Base-by-base conservation (phyloP, 2,113 vertebrate species). In the Delphinapterus leucas region DNA sequence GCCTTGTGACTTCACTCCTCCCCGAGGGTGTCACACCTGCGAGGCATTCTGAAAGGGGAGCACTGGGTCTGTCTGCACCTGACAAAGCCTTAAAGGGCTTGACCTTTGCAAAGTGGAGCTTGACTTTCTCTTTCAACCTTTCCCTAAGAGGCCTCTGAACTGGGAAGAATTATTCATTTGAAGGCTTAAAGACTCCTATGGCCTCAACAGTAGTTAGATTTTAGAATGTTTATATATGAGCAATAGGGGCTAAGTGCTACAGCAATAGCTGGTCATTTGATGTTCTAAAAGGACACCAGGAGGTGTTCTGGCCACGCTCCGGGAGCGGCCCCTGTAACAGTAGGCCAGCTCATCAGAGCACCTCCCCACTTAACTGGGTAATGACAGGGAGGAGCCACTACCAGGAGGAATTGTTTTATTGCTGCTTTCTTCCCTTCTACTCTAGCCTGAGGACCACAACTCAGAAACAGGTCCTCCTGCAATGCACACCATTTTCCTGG, bases 211-310 rank as follows among this genome's bases (percentile, higher is more conserved):
- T 33, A 77, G 91, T 93, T 33, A 86, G 87, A 73, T 94, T 98
- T 96, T 95, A 83, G 95, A 96, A 95, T 86, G 95, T 90, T 95
- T 93, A 95, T 96, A 63, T 95, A 84, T 70, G 53, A 93, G 67
- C 93, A 31, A 77, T 80, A 83, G 82, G 65, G 61, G 67, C 31
- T 21, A 36, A 53, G 68, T 38, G 47, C 53, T 76, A 11, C 73
- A 4, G 63, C 41, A 17, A 73, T 79, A 14, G 31, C 63, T 26
- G 4, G 85, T 36, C 91, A 49, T 91, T 97, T 95, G 96, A 94
- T 95, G 89, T 89, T 94, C 94, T 86, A 80, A 98, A 98, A 97
- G 86, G 47, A 97, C n/a, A n/a, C 67, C 79, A 28, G 88, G 90
- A 88, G 93, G 80, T 38, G 58, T 77, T 83, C 95, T 77, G 73